phyloP scores from a whole-genome alignment of 2,113 vertebrate genomes.

The Mastomys natalensis region DNA sequence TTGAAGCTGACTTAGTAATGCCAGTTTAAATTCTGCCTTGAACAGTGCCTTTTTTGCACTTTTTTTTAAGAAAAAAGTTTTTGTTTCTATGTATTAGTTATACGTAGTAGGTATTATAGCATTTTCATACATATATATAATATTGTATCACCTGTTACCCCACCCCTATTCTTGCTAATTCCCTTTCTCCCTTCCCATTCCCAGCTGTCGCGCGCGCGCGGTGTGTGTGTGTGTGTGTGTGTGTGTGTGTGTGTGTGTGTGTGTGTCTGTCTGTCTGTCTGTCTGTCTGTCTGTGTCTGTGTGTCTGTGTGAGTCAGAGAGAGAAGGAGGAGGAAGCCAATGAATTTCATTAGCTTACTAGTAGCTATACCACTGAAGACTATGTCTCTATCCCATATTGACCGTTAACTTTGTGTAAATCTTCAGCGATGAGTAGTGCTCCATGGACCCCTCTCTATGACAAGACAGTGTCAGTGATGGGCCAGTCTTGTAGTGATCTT shows the following conservation, averaged over 20 bases:
- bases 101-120: no score
- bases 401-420: background rate
- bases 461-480: background rate
- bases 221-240: no score
- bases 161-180: background rate
- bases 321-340: background rate
- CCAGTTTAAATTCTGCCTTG: constrained; percentile 1
- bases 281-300: background rate
- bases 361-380: background rate
- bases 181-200: background rate
- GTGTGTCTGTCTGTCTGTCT: background rate
- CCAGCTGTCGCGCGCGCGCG: background rate
- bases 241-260: background rate
- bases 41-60: background rate
- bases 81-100: background rate
- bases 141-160: background rate
- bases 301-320: no score
- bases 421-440: background rate
- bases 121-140: background rate
- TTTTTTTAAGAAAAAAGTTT: background rate
- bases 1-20: background rate
- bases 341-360: background rate
- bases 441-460: background rate
- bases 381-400: background rate
- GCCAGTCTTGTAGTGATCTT: background rate